Percentiles rank a stretch among this genome's conserved stretches.
Evolutionary conservation across 1,140 invertebrate species (phyloP).

Genomic region (Paralvinella palmiformis): DNA sequence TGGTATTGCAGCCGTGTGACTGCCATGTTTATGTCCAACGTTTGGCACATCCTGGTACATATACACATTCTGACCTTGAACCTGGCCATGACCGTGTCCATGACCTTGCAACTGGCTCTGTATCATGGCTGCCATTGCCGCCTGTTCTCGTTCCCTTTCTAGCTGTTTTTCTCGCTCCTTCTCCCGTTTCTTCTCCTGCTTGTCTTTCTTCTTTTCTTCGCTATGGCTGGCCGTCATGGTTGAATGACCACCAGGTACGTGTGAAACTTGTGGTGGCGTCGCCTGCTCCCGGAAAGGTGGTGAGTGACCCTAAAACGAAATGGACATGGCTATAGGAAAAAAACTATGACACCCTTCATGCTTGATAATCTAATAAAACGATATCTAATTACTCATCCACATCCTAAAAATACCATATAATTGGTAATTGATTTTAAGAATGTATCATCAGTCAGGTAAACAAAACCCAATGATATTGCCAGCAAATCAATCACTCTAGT

Average conservation of each 20-base stretch:
- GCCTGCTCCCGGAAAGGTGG: not conserved
- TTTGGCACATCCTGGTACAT: not conserved
- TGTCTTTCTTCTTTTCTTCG: constrained; percentile 10
- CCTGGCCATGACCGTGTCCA: constrained; percentile 1
- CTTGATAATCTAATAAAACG: no score
- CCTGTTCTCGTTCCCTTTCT: no score
- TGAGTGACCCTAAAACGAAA: not conserved
- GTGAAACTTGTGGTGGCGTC: not conserved
- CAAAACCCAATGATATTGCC: no score
- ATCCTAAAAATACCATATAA: no score
- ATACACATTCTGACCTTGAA: not conserved
- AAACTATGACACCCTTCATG: no score
- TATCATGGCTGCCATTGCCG: not conserved
- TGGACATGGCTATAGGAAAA: no score
- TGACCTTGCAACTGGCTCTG: constrained; percentile 3
- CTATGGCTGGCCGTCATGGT: not conserved
- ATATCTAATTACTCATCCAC: no score
- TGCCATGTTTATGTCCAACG: not conserved
- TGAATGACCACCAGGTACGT: not conserved
- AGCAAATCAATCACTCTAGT: no score
- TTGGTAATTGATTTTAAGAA: no score
- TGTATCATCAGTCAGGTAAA: no score
- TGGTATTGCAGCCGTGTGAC: not conserved
- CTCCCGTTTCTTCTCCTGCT: constrained; percentile 4
- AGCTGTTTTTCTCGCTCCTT: not conserved